Percentiles rank a stretch among this genome's conserved stretches.
These are phyloP conservation scores for Xanthostigma xanthostigma DNA, from an alignment of 2,888 invertebrate species.

Conservation along the genomic window DNA sequence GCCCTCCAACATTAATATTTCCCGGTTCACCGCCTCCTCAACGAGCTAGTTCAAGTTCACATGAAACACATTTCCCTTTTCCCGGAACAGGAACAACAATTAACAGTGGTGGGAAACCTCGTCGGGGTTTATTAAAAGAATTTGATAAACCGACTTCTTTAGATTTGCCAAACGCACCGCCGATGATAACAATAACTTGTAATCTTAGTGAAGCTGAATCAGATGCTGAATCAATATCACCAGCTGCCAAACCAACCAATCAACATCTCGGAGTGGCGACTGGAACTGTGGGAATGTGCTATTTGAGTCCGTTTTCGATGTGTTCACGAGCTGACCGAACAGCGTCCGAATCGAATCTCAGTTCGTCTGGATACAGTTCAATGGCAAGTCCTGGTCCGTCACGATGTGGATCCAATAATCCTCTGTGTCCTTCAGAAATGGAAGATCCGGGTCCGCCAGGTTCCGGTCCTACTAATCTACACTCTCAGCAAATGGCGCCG, in stretches of 20 bases:
- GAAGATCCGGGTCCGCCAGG: constrained; percentile 54
- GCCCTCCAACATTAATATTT: constrained; percentile 28
- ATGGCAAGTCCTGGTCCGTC: constrained; percentile 76
- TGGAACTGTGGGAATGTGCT: constrained; percentile 43
- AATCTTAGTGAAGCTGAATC: constrained; percentile 63
- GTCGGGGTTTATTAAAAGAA: constrained; percentile 39
- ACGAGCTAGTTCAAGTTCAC: constrained; percentile 22
- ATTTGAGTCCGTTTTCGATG: constrained; percentile 65
- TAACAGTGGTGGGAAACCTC: constrained; percentile 19
- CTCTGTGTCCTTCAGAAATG: constrained; percentile 59
- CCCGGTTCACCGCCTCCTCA: constrained; percentile 43
- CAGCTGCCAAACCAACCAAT: constrained; percentile 31
- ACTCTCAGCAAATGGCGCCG: constrained; percentile 20
- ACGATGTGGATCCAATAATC: constrained; percentile 67
- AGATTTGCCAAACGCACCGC: constrained; percentile 47
- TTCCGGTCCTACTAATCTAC: constrained; percentile 18
- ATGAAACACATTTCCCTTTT: constrained; percentile 26
- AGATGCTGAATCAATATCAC: constrained; percentile 52
- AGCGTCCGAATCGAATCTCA: constrained; percentile 69
- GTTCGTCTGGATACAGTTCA: constrained; percentile 72
- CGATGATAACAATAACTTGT: constrained; percentile 58
- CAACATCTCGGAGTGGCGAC: constrained; percentile 31
- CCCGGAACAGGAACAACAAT: constrained; percentile 10
- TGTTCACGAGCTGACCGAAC: constrained; percentile 55
- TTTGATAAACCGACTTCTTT: constrained; percentile 45